Percentiles rank a stretch among this genome's conserved stretches.
These are phyloP conservation scores for Xanthia icteritia DNA, from an alignment of 2,888 invertebrate genomes.

Conservation along the genomic window DNA sequence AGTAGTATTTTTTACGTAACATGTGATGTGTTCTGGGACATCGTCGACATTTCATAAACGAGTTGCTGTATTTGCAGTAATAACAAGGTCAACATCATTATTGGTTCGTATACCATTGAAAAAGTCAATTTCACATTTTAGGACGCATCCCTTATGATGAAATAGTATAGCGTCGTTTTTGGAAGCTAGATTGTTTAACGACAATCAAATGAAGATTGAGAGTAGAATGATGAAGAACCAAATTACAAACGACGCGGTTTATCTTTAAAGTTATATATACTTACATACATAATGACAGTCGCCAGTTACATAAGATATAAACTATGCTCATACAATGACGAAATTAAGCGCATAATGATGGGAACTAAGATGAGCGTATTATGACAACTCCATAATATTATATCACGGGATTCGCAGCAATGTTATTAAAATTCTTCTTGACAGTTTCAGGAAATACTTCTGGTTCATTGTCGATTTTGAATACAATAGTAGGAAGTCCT, in stretches of 20 bases:
- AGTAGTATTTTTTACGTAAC: neutral
- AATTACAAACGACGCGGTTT: neutral
- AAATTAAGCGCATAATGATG: conserved; percentile 73
- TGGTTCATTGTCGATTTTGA: conserved; percentile 56
- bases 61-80: neutral
- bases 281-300: conserved; percentile 28
- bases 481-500: conserved; percentile 63
- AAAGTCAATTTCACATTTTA: neutral
- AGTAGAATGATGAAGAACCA: neutral
- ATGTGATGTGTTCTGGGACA: neutral
- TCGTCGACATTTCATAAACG: neutral
- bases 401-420: conserved; percentile 69
- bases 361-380: conserved; percentile 68
- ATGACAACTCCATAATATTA: conserved; percentile 68
- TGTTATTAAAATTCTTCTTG: conserved; percentile 71
- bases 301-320: conserved; percentile 58
- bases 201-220: neutral
- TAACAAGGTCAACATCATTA: neutral
- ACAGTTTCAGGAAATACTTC: conserved; percentile 59
- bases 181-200: neutral
- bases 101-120: neutral
- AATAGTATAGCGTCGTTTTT: neutral
- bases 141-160: neutral
- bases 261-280: conserved; percentile 13
- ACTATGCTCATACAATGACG: conserved; percentile 71